Conservation (phyloP, 1,140 invertebrate species). For the Metopolophium dirhodum region DNA sequence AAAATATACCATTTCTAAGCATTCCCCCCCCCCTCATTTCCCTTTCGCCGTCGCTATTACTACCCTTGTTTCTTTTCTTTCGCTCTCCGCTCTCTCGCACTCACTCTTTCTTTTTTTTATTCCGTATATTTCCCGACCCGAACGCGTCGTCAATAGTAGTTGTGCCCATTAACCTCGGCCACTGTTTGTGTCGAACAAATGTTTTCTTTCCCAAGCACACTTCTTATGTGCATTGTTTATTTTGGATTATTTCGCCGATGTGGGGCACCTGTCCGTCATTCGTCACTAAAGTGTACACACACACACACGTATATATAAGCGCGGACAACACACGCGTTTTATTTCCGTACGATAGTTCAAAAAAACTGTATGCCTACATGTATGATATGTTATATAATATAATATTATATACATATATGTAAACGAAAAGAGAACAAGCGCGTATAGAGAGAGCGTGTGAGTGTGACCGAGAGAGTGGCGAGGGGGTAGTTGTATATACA, state of each 20-base stretch:
- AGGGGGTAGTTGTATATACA: not conserved
- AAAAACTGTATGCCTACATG: not conserved
- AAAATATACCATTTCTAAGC: slow-evolving; percentile 37
- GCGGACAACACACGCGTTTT: not conserved
- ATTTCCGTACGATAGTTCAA: not conserved
- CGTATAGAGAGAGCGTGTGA: not conserved
- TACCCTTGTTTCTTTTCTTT: slow-evolving; percentile 1
- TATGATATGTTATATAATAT: not conserved
- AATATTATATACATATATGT: not conserved
- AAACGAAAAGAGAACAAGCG: slow-evolving; percentile 27
- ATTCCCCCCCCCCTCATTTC: not conserved
- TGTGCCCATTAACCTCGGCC: slow-evolving; percentile 34
- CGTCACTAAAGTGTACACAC: slow-evolving; percentile 31
- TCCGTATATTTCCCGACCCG: slow-evolving; percentile 24
- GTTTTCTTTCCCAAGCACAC: slow-evolving; percentile 57
- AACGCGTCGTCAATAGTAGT: slow-evolving; percentile 37
- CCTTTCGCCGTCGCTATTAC: not conserved
- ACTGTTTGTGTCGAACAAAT: slow-evolving; percentile 53
- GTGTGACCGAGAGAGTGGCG: not conserved
- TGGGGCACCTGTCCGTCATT: slow-evolving; percentile 53
- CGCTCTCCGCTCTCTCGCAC: not conserved
- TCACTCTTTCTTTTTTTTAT: not conserved
- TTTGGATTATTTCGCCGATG: slow-evolving; percentile 54
- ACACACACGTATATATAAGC: not conserved
- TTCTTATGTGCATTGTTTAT: slow-evolving; percentile 51